Base-by-base conservation (phyloP, 2,888 invertebrate species). In the Leucozona laternaria region DNA sequence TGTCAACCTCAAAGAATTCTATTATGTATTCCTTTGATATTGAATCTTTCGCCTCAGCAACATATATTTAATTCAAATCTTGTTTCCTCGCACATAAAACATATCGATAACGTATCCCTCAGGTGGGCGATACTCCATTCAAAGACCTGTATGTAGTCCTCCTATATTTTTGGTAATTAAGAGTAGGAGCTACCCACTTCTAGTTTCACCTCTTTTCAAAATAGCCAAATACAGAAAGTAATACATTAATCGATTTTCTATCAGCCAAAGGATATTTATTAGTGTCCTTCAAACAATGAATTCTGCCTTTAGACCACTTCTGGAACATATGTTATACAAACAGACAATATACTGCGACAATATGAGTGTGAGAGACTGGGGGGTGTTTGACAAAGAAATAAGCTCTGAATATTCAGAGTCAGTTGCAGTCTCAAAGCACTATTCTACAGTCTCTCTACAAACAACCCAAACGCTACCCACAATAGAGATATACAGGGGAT, bases 181-280 rank as follows among this genome's bases (percentile, higher is more conserved):
- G 15, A 28, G n/a, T 15, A 28, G 15, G 53, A 25, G 22, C 71
- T 40, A 28, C 28, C 13, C 25, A n/a, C 22, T 6, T 50, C 2
- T 13, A 53, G 31, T 31, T 43, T 5, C 7, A 48, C 0, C 17
- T 48, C 2, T 2, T n/a, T n/a, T n/a, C 17, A 66, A n/a, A 37
- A 6, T 5, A 28, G 25, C 15, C 58, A 45, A 53, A 40, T 40
- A 70, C 40, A 43, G 34, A 76, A 81, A 45, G 45, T 70, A 76
- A 75, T 62, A 62, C 53, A 72, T 71, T 82, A 82, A 82, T 82
- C 71, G 81, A 82, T 77, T 77, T 77, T 50, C 77, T 57, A 43
- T 58, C 31, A 50, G 22, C 45, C 71, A 82, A 77, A 71, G 64
- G 58, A 77, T 71, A 77, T 77, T 57, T 66, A 71, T 66, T 37